These are phyloP conservation scores for Tautogolabrus adspersus DNA, from an alignment of 2,113 vertebrate genomes.

Conservation along the genomic window DNA sequence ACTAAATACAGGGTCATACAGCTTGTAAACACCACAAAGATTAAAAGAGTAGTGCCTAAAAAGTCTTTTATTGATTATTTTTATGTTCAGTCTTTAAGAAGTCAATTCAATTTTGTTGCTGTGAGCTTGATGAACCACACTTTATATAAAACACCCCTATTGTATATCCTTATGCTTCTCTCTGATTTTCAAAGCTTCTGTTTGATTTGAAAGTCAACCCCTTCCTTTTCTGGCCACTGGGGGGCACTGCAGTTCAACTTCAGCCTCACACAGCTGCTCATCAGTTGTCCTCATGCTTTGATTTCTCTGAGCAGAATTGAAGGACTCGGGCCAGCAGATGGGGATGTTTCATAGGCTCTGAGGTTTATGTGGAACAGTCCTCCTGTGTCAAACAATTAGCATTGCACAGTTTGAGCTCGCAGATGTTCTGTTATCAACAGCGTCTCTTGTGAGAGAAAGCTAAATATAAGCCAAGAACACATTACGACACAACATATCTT, in stretches of 20 bases:
- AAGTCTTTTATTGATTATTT: too few species aligned
- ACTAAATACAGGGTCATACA: too few species aligned
- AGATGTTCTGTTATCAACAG: conserved; percentile 5
- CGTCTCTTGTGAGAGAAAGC: neutral
- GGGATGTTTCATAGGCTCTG: conserved; percentile 25
- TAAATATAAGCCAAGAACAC: too few species aligned
- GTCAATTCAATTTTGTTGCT: too few species aligned
- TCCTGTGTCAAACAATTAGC: neutral
- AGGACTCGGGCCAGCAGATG: conserved; percentile 65
- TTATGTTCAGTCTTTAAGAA: too few species aligned
- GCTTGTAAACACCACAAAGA: too few species aligned
- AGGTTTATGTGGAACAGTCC: neutral
- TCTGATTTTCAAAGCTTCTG: too few species aligned
- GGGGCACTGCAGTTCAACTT: conserved; percentile 34
- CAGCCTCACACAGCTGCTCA: neutral
- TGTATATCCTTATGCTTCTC: too few species aligned
- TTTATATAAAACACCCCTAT: neutral
- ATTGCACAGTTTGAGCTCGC: neutral
- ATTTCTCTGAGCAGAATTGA: neutral
- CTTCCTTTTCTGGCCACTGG: conserved; percentile 41
- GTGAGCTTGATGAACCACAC: too few species aligned
- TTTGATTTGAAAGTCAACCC: neutral
- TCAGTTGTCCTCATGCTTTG: neutral
- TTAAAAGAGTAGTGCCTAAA: too few species aligned
- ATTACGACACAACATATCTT: too few species aligned